phyloP scores from a whole-genome alignment of 2,113 vertebrate species.

The Xiphias gladius region DNA sequence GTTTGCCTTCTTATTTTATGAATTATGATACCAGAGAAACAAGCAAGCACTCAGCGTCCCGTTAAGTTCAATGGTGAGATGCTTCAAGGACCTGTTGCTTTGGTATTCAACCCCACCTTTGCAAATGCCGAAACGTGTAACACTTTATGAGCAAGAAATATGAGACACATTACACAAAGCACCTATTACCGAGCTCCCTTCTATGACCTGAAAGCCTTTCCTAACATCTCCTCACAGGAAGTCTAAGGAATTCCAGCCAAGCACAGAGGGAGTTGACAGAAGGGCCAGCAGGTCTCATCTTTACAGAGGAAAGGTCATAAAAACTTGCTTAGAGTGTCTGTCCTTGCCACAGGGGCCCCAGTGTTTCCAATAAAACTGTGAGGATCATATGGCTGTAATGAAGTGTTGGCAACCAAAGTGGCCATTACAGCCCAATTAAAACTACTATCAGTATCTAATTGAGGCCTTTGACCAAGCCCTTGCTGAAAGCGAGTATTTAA shows the following conservation, averaged over 20 bases:
- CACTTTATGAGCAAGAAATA: conserved; percentile 15
- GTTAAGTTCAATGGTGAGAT: not conserved
- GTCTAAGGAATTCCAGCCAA: conserved; percentile 64
- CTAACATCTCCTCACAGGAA: conserved; percentile 67
- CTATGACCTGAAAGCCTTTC: conserved; percentile 45
- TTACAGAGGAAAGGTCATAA: conserved; percentile 63
- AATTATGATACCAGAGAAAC: conserved; percentile 21
- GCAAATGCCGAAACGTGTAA: conserved; percentile 2
- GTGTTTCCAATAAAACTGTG: conserved; percentile 67
- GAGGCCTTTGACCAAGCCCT: conserved; percentile 40
- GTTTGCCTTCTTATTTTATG: not conserved
- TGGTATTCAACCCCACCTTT: not conserved
- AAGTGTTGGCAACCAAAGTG: conserved; percentile 65
- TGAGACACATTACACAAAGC: conserved; percentile 8
- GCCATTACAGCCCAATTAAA: conserved; percentile 75
- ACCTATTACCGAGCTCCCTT: conserved; percentile 25
- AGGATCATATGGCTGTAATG: conserved; percentile 77
- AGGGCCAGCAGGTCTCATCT: conserved; percentile 57
- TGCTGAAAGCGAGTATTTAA: conserved; percentile 43
- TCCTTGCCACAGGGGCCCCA: conserved; percentile 44
- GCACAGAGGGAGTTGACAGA: conserved; percentile 61
- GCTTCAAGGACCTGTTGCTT: conserved; percentile 9
- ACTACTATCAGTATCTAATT: conserved; percentile 66
- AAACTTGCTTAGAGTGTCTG: conserved; percentile 52
- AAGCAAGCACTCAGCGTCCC: conserved; percentile 15